A percentile compares a stretch with the other conserved stretches of the same genome.
These are phyloP conservation scores for Phoeniculus purpureus DNA, from an alignment of 2,797 vertebrate species.

Conservation along the genomic window DNA sequence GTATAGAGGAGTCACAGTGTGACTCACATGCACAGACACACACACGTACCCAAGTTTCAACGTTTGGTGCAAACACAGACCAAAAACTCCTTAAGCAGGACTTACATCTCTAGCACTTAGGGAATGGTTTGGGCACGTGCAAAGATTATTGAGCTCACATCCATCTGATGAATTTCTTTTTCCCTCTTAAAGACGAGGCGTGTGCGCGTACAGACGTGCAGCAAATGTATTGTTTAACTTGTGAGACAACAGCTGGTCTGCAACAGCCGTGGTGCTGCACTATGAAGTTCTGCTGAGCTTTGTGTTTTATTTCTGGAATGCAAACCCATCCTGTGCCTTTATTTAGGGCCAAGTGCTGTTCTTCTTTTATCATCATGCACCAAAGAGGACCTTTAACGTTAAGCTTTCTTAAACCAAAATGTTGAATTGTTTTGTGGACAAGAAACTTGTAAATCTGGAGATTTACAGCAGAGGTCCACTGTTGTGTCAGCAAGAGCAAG, in stretches of 20 bases:
- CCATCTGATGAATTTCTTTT: background rate
- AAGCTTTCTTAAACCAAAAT: background rate
- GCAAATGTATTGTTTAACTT: background rate
- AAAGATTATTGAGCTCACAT: background rate
- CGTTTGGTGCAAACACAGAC: background rate
- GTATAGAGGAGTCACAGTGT: accelerated
- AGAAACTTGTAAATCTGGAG: background rate
- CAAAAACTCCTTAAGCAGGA: background rate
- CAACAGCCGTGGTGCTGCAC: background rate
- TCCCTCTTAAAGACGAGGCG: background rate
- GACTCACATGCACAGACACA: background rate
- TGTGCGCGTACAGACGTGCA: background rate
- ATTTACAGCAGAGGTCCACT: background rate
- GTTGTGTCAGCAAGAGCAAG: background rate
- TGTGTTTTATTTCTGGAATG: background rate
- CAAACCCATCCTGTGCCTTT: background rate
- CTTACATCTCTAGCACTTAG: background rate
- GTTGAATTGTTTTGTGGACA: background rate
- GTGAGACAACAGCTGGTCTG: background rate
- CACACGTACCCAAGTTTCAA: background rate
- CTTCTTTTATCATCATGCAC: background rate
- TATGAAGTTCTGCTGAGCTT: background rate
- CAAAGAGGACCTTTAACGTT: background rate
- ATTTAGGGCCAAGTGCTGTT: background rate
- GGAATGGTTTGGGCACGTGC: background rate